Percentiles rank a stretch among this genome's conserved stretches.
Conservation (phyloP, 2,113 vertebrate genomes). For the Syrrhaptes paradoxus region DNA sequence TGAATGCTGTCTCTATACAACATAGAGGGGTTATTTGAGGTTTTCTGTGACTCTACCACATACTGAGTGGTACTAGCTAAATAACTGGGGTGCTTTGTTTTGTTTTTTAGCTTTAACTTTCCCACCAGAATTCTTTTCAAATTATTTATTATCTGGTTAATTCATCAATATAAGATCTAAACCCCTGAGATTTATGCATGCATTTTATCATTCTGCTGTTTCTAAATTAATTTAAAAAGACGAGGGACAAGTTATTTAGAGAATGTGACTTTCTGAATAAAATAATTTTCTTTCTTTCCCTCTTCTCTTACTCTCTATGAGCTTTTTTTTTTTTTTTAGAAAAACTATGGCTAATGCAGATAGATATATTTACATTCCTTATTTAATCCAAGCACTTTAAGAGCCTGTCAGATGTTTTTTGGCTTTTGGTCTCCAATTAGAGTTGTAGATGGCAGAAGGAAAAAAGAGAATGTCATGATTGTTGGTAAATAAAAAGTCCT, state of each 20-base stretch:
- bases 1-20: not conserved
- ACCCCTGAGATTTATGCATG: not conserved
- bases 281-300: not conserved
- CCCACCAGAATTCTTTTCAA: not conserved
- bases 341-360: not conserved
- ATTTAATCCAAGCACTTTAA: not conserved
- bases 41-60: not conserved
- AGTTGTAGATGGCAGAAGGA: constrained; percentile 10
- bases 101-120: not conserved
- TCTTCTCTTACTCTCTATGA: not conserved
- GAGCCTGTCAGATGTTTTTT: not conserved
- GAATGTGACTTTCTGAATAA: not conserved
- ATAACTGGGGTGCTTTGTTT: not conserved
- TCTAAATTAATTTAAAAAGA: not conserved
- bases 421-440: constrained; percentile 2
- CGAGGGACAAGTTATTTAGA: not conserved
- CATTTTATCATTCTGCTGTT: not conserved
- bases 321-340: not conserved
- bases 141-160: not conserved
- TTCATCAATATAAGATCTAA: not conserved
- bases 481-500: constrained; percentile 69
- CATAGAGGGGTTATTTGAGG: not conserved
- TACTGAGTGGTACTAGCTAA: not conserved
- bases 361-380: not conserved
- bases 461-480: not conserved